A percentile compares a stretch with the other conserved stretches of the same genome.
Evolutionary conservation across 2,888 invertebrate genomes (phyloP).

Genomic region (Epirrita christyi): DNA sequence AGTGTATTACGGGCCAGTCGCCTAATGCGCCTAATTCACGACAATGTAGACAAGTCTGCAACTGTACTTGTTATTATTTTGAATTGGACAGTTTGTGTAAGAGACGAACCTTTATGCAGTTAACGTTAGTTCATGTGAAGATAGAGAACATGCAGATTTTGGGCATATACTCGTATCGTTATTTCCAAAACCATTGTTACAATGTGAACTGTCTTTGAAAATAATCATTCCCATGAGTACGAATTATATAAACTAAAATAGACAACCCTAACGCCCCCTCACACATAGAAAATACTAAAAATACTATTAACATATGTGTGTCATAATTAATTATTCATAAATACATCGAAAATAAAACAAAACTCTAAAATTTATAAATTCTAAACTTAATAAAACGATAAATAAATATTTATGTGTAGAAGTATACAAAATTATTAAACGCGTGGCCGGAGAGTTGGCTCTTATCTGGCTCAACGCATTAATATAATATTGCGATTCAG

Average conservation of each 20-base stretch:
- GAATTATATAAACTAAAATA: constrained; percentile 86
- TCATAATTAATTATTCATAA: constrained; percentile 74
- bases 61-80: constrained; percentile 61
- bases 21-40: constrained; percentile 81
- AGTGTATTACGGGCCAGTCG: constrained; percentile 74
- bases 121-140: not conserved
- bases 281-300: constrained; percentile 87
- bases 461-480: not conserved
- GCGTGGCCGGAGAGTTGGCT: too few species aligned
- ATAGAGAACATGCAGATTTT: not conserved
- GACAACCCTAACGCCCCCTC: constrained; percentile 87
- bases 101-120: constrained; percentile 24
- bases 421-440: too few species aligned
- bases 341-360: constrained; percentile 78
- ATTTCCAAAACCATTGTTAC: not conserved
- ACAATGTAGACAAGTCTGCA: constrained; percentile 72
- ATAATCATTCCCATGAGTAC: constrained; percentile 87
- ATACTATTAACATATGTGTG: constrained; percentile 84
- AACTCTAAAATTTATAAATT: constrained; percentile 85
- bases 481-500: too few species aligned
- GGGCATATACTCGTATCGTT: not conserved
- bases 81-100: constrained; percentile 50
- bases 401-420: too few species aligned
- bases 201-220: constrained; percentile 54
- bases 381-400: constrained; percentile 85